Evolutionary conservation across 2,888 invertebrate species (phyloP).

Genomic region (Phasia obesa): DNA sequence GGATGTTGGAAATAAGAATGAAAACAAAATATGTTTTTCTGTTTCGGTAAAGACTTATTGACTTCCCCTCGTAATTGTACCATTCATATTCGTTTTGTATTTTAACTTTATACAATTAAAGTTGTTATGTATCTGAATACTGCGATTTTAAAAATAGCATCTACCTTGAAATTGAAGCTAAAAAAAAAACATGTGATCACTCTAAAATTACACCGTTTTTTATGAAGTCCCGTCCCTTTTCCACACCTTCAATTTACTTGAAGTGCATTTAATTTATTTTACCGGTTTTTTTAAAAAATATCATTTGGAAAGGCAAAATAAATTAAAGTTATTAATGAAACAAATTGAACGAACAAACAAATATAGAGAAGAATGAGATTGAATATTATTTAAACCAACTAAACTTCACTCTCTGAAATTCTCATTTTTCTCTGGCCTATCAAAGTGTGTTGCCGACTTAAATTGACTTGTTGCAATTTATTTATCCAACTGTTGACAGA

Average conservation of each 20-base stretch:
- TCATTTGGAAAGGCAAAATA: neutral
- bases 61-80: no score
- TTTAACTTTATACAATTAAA: no score
- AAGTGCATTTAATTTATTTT: slow-evolving; percentile 10
- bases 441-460: neutral
- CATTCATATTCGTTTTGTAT: no score
- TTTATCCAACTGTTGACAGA: no score
- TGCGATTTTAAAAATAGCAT: no score
- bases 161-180: no score
- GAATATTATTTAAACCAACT: neutral
- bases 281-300: slow-evolving; percentile 27
- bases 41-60: no score
- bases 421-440: slow-evolving; percentile 8
- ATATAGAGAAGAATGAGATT: slow-evolving; percentile 2
- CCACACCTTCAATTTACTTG: slow-evolving; percentile 29
- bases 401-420: slow-evolving; percentile 19
- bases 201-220: neutral
- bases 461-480: no score
- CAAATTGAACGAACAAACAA: neutral
- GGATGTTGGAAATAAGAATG: no score
- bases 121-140: no score
- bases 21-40: no score
- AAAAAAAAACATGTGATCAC: no score
- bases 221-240: neutral
- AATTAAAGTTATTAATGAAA: neutral